Evolutionary conservation across 2,113 vertebrate species (phyloP).

Genomic region (Rhinolophus sinicus): DNA sequence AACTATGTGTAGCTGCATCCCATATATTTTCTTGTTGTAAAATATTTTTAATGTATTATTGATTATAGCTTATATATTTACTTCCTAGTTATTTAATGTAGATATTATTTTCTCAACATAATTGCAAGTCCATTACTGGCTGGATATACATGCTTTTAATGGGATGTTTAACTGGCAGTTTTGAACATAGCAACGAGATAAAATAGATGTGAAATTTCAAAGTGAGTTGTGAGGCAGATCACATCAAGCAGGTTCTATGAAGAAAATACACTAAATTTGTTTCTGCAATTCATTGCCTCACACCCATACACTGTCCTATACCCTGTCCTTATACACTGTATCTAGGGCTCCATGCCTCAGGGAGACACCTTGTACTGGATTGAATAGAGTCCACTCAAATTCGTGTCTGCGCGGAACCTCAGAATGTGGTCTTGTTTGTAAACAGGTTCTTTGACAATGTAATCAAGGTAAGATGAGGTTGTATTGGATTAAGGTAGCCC

Average conservation of each 20-base stretch:
- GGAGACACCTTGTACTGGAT: rapidly evolving
- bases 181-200: neutral
- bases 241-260: neutral
- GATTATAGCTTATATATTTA: neutral
- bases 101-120: neutral
- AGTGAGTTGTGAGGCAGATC: neutral
- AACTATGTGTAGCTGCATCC: neutral
- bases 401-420: neutral
- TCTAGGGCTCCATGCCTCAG: neutral
- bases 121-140: neutral
- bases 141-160: neutral
- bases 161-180: neutral
- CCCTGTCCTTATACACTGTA: too few relatives aligned
- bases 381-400: neutral
- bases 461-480: neutral
- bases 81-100: neutral
- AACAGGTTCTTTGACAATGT: neutral
- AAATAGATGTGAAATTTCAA: neutral
- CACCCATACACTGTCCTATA: neutral
- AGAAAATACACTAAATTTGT: neutral
- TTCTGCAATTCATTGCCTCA: neutral
- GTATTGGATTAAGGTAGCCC: neutral
- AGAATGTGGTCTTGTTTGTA: neutral
- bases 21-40: neutral
- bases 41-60: neutral